Base-by-base conservation (phyloP, 2,888 invertebrate species). In the Luperina testacea region DNA sequence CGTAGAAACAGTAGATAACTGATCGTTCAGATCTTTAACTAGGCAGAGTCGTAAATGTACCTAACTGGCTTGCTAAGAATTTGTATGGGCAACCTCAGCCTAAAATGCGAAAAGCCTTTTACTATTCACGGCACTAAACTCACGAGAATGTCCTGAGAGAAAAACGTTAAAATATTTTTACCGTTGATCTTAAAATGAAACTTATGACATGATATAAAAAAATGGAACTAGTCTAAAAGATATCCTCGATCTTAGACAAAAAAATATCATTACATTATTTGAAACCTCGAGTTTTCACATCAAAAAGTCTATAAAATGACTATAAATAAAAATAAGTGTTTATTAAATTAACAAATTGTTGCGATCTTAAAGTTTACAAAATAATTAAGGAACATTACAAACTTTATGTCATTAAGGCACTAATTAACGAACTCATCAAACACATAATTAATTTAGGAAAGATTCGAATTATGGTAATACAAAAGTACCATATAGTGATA, bases 351-450 rank as follows among this genome's bases (percentile, higher is more conserved):
- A 51, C 57, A 72, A 51, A 38, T 64, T 17, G 3, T 67, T 71
- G 20, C 17, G 17, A 57, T 38, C 20, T 70, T 79, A 61, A 42
- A 72, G 32, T 69, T 48, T n/a, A 69, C 13, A 48, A 75, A 72
- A 64, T 72, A 45, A 69, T 83, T 38, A 73, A 51, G 73, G 71
- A 76, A 72, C 32, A 15, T 59, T 69, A 72, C 32, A 53, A 70
- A 84, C 13, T 84, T 74, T 27, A 51, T 53, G 27, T 42, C 9
- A 77, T 45, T 63, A 67, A 20, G 17, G 13, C 59, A 72, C 38
- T 64, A 71, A 80, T 80, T 73, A 75, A 53, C 20, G 38, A 32
- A 75, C 15, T 67, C 75, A 65, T 45, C 53, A 27, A 38, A 72
- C 17, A 72, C 42, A 48, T 72, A 13, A 53, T 72, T 1, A 11